These are phyloP conservation scores for Malachius bipustulatus DNA, from an alignment of 2,888 invertebrate genomes.

Conservation along the genomic window DNA sequence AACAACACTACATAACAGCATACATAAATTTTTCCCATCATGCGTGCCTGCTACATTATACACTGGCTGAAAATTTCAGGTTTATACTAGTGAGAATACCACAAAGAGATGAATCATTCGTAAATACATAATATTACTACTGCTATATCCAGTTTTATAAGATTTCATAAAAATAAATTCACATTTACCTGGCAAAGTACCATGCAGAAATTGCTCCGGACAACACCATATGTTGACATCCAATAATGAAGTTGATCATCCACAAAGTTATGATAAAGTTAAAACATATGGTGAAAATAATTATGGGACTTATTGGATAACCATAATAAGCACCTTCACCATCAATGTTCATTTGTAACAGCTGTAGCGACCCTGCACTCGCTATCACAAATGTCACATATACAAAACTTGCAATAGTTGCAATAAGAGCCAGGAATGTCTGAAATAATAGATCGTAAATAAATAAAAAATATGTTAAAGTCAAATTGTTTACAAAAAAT, in stretches of 20 bases:
- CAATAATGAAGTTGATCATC: conserved; percentile 8
- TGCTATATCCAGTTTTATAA: no score
- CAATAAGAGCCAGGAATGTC: neutral
- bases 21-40: no score
- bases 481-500: no score
- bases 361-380: no score
- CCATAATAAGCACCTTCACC: neutral
- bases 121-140: no score
- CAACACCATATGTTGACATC: conserved; percentile 9
- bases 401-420: neutral
- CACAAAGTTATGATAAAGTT: conserved; percentile 7
- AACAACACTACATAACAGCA: no score
- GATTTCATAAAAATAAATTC: no score
- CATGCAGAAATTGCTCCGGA: conserved; percentile 10
- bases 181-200: conserved; percentile 10
- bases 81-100: no score
- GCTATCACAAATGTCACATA: neutral
- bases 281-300: conserved; percentile 8
- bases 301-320: conserved; percentile 5
- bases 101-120: no score
- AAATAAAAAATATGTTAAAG: no score
- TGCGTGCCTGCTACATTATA: no score
- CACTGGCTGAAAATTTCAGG: no score
- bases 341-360: neutral
- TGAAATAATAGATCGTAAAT: neutral